A percentile compares a stretch with the other conserved stretches of the same genome.
These are phyloP conservation scores for Liodrosophila aerea DNA, from an alignment of 2,888 invertebrate genomes.

Conservation along the genomic window DNA sequence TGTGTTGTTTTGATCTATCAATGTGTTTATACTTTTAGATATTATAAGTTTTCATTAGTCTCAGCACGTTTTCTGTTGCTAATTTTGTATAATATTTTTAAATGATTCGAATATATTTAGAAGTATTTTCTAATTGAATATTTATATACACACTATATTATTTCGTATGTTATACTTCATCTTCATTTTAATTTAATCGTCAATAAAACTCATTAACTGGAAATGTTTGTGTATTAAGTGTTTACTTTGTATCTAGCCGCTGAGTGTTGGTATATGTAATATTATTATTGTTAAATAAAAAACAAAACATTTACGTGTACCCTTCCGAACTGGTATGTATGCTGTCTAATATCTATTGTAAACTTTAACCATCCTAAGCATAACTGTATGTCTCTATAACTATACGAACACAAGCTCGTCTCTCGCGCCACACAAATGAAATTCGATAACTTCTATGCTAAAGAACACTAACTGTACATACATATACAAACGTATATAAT, in stretches of 20 bases:
- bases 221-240: conserved; percentile 35
- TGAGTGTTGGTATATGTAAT: conserved; percentile 39
- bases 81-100: background rate
- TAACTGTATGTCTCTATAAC: conserved; percentile 18
- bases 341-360: conserved; percentile 51
- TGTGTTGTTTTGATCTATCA: conserved; percentile 22
- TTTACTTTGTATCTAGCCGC: conserved; percentile 32
- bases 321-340: conserved; percentile 79
- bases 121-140: too few species aligned
- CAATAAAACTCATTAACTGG: background rate
- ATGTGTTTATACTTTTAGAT: conserved; percentile 16
- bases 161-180: background rate
- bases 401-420: conserved; percentile 13
- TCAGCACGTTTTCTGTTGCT: conserved; percentile 1
- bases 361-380: conserved; percentile 19
- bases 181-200: background rate
- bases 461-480: conserved; percentile 11
- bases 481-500: conserved; percentile 24
- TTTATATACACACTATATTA: too few species aligned
- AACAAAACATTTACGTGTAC: conserved; percentile 69
- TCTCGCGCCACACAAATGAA: conserved; percentile 4
- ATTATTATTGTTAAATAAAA: conserved; percentile 49
- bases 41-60: background rate
- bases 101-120: too few species aligned
- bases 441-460: conserved; percentile 7